Base-by-base conservation (phyloP, 2,113 vertebrate genomes). In the Xerus inauris region DNA sequence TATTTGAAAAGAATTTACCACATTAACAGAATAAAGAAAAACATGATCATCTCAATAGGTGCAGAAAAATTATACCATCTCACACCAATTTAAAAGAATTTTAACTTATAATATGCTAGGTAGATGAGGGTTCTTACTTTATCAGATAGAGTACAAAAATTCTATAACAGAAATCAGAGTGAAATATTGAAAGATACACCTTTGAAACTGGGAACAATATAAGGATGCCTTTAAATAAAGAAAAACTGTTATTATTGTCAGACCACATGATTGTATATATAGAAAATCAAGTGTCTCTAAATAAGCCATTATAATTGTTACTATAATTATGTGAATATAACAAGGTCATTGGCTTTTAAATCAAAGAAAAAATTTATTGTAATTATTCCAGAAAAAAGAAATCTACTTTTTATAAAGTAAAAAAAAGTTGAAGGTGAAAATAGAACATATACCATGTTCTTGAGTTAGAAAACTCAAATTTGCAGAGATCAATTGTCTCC, bases 1-100 rank as follows among this genome's bases (percentile, higher is more conserved):
- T 67, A 49, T 59, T 40, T 88, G 32, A 83, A 95, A 88, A 88
- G 14, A n/a, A 79, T 77, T 89, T 84, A 24, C 42, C n/a, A 73
- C 17, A 47, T 49, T 73, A 30, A 45, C 3, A 67, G 19, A 86
- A 80, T 32, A 57, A 59, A 89, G 71, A 13, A 73, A 81, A 87
- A 75, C n/a, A 38, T 13, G 3, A 47, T 67, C 32, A 35, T 65
- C 54, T 73, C 26, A 73, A 35, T 49, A 40, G 7, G 13, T 89
- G 9, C 14, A 80, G 14, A 86, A 89, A 86, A 80, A 72, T 9
- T 35, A 57, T 17, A 90, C 3, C 38, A 20, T 47, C 26, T 38
- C 47, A 57, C 30, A 73, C 10, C 14, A 59, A 86, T 67, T 80
- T 24, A 80, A 72, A 62, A 49, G 38, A 9, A 26, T 54, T 54